Evolutionary conservation across 2,888 invertebrate species (phyloP), one percentile per base, ranked within the genome.

Genomic region (Drosophila picticornis): DNA sequence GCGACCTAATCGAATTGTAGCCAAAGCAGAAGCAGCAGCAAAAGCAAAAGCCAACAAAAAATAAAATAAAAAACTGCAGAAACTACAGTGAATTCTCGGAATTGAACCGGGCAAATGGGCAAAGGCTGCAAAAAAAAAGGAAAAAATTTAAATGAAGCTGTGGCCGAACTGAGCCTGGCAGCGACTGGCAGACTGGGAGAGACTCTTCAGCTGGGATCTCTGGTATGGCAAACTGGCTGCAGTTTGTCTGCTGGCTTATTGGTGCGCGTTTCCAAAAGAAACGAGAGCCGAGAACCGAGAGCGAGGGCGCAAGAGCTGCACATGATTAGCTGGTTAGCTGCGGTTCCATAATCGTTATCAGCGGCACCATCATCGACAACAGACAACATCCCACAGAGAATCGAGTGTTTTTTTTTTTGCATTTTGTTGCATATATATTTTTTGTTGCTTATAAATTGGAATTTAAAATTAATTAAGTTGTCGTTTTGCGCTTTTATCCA

Each of bases 381-480:
- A 25, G 29, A 46, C 53, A 48, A 22, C 59, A 59, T 51, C 40
- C 48, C 50, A 32, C 58, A 59, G 34, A 56, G 63, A 46, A 48
- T 55, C 27, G 6, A 53, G 40, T 48, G 53, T 38, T 19, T 57
- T 55, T 75, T 64, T 40, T 25, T 16, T 25, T 25, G 64, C 59
- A 60, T 60, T 76, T 64, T 57, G 27, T 72, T 62, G 50, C 64
- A 60, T 61, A 77, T 50, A 11, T 46, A 7, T 32, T 61, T 61
- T 68, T 67, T 80, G 66, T 80, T 76, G 88, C 87, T 85, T 89
- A 85, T 88, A 90, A 91, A 91, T 87, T 84, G 90, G 92, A 92
- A 91, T 91, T 91, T 91, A 91, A 91, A 92, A 92, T 92, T 92
- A 92, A 92, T 92, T 92, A 92, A 92, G 91, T 92, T 92, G 92